A percentile compares a stretch with the other conserved stretches of the same genome.
These are phyloP conservation scores for Melanaphis sacchari DNA, from an alignment of 1,140 invertebrate genomes.

Conservation along the genomic window DNA sequence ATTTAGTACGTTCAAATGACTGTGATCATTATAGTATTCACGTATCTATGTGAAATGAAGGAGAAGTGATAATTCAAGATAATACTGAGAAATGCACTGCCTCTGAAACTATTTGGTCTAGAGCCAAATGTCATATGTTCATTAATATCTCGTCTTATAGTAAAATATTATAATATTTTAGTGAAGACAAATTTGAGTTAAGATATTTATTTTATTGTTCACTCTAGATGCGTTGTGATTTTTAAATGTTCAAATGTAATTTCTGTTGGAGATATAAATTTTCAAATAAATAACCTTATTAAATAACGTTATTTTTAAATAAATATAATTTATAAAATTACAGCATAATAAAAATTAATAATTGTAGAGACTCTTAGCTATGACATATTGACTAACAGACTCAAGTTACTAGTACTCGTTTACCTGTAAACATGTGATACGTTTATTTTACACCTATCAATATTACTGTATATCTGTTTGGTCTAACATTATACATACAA, in stretches of 20 bases:
- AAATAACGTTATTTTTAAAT: background rate
- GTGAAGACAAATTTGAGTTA: background rate
- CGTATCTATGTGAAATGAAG: slow-evolving; percentile 5
- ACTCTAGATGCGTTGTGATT: background rate
- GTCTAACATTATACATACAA: too few relatives aligned
- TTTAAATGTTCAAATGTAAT: background rate
- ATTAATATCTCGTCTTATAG: background rate
- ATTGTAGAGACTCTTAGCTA: background rate
- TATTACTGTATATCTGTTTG: too few relatives aligned
- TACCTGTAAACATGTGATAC: background rate
- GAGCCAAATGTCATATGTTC: background rate
- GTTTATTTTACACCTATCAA: too few relatives aligned
- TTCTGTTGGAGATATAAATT: background rate
- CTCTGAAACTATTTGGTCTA: background rate
- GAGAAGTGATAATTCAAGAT: background rate
- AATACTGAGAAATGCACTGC: background rate
- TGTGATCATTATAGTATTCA: background rate
- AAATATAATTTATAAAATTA: background rate
- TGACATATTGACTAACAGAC: background rate
- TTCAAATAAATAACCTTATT: background rate
- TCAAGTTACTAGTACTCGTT: background rate
- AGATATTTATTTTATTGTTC: background rate
- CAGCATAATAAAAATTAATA: background rate
- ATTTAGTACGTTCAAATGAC: background rate
- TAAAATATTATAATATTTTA: background rate